Evolutionary conservation across 2,797 vertebrate genomes (phyloP).

Genomic region (Phaenicophaeus curvirostris): DNA sequence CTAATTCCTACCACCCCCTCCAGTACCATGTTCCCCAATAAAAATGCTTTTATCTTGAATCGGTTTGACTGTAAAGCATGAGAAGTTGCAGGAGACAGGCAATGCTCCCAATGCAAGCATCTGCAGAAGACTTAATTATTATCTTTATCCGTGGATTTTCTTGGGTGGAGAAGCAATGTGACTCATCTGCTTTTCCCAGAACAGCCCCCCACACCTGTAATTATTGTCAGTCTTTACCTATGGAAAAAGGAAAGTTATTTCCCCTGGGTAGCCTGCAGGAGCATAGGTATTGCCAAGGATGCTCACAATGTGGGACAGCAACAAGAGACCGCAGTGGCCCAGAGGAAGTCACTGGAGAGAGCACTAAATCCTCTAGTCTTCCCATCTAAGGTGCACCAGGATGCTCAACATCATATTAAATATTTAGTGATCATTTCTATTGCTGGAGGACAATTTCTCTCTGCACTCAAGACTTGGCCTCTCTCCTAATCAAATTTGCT

Average conservation of each 20-base stretch:
- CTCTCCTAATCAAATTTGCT: background rate
- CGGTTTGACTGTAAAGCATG: background rate
- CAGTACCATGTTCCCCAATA: background rate
- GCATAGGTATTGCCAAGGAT: background rate
- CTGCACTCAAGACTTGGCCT: background rate
- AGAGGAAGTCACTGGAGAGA: background rate
- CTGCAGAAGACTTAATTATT: background rate
- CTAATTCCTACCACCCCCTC: background rate
- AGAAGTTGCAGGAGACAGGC: background rate
- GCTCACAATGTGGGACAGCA: rapidly evolving
- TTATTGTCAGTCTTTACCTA: background rate
- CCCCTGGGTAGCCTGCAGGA: background rate
- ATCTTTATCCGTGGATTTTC: background rate
- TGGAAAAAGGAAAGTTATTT: background rate
- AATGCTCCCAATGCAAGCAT: background rate
- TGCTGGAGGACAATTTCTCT: background rate
- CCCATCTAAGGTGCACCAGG: background rate
- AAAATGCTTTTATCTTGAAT: background rate
- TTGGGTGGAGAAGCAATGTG: background rate
- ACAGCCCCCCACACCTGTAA: background rate
- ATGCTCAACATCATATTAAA: background rate
- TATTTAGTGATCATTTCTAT: background rate
- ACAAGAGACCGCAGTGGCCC: background rate
- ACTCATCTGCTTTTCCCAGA: background rate
- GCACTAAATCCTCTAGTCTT: background rate